Evolutionary conservation across 2,888 invertebrate genomes (phyloP), one percentile per base, ranked within the genome.

Genomic region (Caenorhabditis afra): DNA sequence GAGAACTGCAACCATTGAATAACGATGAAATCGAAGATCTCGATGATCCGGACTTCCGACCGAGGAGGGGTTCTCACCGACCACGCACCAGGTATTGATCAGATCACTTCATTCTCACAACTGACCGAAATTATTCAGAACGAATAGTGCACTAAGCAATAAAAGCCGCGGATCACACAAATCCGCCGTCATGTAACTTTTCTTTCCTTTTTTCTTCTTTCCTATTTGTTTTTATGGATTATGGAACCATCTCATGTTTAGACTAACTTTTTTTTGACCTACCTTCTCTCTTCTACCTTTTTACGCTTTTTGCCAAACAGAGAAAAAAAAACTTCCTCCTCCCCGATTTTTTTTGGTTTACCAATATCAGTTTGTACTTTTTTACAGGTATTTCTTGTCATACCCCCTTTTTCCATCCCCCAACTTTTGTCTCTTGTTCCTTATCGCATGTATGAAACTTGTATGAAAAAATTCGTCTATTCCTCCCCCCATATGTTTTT

Each of bases 131-230:
- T 29, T 29, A 7, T 29, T n/a, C n/a, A 78, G 78, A 78, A 71
- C 78, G n/a, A 71, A 78, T 66, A 78, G 78, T 23, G 78, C 66
- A 53, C 66, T 78, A 62, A 78, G 78, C 66, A 71, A 71, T 65
- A 65, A 66, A 39, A 78, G 78, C 57, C 78, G 71, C 49, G 70
- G 66, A 71, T 78, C 78, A n/a, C 78, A 71, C 18, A 78, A 71
- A 57, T 78, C 78, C 37, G 50, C 77, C 39, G 16, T 61, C 16
- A 14, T 44, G 23, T 49, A 49, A 47, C 18, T 14, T 20, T 41
- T 47, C n/a, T 18, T 23, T 70, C 29, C 39, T 45, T n/a, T 23
- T 29, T 39, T 49, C 39, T 44, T 62, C 37, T 73, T 52, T 50
- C 7, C 29, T 29, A 5, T 29, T 29, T 29, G 29, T 29, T 29